A percentile compares a stretch with the other conserved stretches of the same genome.
These are phyloP conservation scores for Boloria euphrosyne DNA, from an alignment of 2,888 invertebrate genomes.

Conservation along the genomic window DNA sequence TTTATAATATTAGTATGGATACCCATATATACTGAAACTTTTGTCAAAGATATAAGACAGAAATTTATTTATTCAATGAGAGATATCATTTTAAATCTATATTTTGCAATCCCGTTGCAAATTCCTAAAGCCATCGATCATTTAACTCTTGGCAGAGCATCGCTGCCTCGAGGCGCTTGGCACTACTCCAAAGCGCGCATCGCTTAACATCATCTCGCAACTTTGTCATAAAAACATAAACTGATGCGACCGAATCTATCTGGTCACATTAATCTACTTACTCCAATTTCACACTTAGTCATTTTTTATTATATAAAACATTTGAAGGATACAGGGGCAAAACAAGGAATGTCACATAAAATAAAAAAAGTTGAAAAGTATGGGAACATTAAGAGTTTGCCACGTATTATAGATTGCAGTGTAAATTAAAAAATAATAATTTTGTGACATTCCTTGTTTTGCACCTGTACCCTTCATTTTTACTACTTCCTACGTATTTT, in stretches of 20 bases:
- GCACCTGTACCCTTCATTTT: too few relatives aligned
- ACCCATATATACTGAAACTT: background rate
- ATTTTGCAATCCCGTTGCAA: slow-evolving; percentile 43
- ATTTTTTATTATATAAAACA: background rate
- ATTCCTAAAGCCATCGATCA: slow-evolving; percentile 48
- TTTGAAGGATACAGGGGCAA: too few relatives aligned
- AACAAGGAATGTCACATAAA: too few relatives aligned
- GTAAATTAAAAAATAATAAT: too few relatives aligned
- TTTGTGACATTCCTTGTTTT: too few relatives aligned
- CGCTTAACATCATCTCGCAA: slow-evolving; percentile 42
- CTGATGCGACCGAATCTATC: slow-evolving; percentile 8
- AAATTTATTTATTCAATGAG: background rate
- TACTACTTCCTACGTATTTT: background rate
- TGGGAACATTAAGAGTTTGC: too few relatives aligned
- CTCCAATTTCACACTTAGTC: background rate
- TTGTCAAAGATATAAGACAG: background rate
- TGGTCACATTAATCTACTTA: slow-evolving; percentile 1
- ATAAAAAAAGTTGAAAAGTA: too few relatives aligned
- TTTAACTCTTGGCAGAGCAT: slow-evolving; percentile 46
- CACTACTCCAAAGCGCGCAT: slow-evolving; percentile 43
- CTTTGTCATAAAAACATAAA: slow-evolving; percentile 30
- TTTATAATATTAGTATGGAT: too few relatives aligned
- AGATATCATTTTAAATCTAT: slow-evolving; percentile 24
- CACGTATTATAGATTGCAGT: too few relatives aligned
- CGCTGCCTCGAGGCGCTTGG: slow-evolving; percentile 45